Percentiles rank a stretch among this genome's conserved stretches.
phyloP scores from a whole-genome alignment of 1,140 invertebrate species.

The Cydia amplana region DNA sequence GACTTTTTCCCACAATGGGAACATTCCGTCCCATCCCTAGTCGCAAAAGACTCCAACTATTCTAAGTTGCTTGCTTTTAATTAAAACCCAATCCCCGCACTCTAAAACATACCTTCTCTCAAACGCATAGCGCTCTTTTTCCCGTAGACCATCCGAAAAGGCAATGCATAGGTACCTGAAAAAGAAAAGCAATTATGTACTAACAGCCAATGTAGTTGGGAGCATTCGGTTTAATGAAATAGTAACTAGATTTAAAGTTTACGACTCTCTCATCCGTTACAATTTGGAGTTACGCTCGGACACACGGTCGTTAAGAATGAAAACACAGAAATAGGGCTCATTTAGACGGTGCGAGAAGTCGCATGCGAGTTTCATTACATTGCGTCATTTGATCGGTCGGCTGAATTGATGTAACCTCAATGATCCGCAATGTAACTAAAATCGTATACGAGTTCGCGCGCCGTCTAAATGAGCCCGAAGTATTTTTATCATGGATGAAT shows the following conservation, averaged over 20 bases:
- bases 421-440: too few species aligned
- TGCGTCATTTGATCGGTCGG: too few species aligned
- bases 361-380: too few species aligned
- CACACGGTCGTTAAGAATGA: constrained; percentile 10
- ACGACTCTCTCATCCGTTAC: constrained; percentile 19
- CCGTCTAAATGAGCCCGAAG: too few species aligned
- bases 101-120: neutral
- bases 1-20: neutral
- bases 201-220: constrained; percentile 30
- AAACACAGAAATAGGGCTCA: too few species aligned
- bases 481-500: too few species aligned
- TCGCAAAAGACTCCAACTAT: constrained; percentile 16
- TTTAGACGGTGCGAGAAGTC: too few species aligned
- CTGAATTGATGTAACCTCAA: too few species aligned
- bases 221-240: constrained; percentile 27
- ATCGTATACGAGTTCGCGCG: too few species aligned
- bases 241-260: constrained; percentile 31
- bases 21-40: neutral
- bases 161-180: constrained; percentile 9
- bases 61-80: constrained; percentile 21
- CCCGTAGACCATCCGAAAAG: neutral
- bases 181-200: constrained; percentile 30
- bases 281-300: neutral
- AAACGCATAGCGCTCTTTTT: neutral
- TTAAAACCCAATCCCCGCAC: constrained; percentile 1